Conservation (phyloP, 2,888 invertebrate genomes). For the Cantharis rufa region DNA sequence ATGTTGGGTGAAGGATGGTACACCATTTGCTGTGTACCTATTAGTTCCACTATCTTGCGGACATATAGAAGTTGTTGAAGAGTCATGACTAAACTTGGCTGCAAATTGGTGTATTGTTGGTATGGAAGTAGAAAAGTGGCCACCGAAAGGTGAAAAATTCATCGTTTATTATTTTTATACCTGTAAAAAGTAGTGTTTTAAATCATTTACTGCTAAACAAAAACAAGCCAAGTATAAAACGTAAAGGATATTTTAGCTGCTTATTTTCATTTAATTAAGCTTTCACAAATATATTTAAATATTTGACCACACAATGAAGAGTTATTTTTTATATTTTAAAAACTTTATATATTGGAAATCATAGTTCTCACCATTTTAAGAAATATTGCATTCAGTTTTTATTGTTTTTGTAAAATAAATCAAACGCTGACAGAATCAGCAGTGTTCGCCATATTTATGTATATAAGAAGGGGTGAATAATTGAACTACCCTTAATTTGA, state of each 20-base stretch:
- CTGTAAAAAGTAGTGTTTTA: slow-evolving; percentile 8
- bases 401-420: neutral
- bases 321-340: neutral
- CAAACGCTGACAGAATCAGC: slow-evolving; percentile 34
- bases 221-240: too few species aligned
- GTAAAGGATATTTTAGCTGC: neutral
- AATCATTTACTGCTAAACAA: neutral
- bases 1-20: slow-evolving; percentile 58
- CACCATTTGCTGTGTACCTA: slow-evolving; percentile 55
- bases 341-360: neutral
- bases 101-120: slow-evolving; percentile 84
- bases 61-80: slow-evolving; percentile 33
- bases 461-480: slow-evolving; percentile 28
- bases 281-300: neutral
- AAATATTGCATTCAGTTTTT: neutral
- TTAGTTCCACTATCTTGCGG: slow-evolving; percentile 38
- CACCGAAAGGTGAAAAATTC: slow-evolving; percentile 87
- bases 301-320: neutral
- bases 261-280: neutral
- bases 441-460: slow-evolving; percentile 37
- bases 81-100: slow-evolving; percentile 67
- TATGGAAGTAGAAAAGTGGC: slow-evolving; percentile 76
- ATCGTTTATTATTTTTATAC: slow-evolving; percentile 53
- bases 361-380: neutral
- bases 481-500: slow-evolving; percentile 3